Base-by-base conservation (phyloP, 2,888 invertebrate genomes). In the Scaptomyza cyrtandrae region DNA sequence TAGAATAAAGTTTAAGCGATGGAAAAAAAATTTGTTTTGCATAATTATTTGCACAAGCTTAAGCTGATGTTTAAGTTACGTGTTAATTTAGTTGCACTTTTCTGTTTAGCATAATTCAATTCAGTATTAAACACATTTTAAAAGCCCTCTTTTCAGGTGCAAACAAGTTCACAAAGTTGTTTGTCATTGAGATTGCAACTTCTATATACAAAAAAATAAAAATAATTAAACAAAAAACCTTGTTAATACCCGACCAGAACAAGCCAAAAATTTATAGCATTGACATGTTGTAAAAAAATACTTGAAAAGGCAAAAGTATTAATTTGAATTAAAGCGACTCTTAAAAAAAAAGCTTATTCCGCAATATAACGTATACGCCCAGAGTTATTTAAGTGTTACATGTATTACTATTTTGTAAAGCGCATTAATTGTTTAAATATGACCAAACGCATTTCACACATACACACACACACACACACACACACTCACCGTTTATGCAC, bases 401-500 rank as follows among this genome's bases (percentile, higher is more conserved):
- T 54, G 33, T 19, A 59, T 19, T 19, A 35, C n/a, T 62, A 58
- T 71, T 74, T 63, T 71, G 66, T 57, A 63, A 70, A 70, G 80
- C 86, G 82, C 83, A 72, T 78, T 68, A 71, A 69, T 64, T 75
- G 62, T 71, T 84, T 75, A 80, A 77, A 77, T 76, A 76, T 71
- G 71, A 13, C 59, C 55, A 79, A 41, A 75, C 58, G 55, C 66
- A 75, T 55, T 33, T 31, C 39, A 45, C 27, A 45, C 27, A 48
- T 50, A 58, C n/a, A 44, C 56, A 41, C 46, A 37, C 49, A 61
- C 27, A 45, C 27, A 48, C 54, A 58, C n/a, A 44, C 56, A 41
- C 46, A 37, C 49, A 75, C 86, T 79, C 74, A 83, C 82, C 89
- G 74, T 35, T 64, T 71, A 50, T 62, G 86, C 86, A 89, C 89